Base-by-base conservation (phyloP, 1,140 invertebrate genomes). In the Colletes latitarsis region DNA sequence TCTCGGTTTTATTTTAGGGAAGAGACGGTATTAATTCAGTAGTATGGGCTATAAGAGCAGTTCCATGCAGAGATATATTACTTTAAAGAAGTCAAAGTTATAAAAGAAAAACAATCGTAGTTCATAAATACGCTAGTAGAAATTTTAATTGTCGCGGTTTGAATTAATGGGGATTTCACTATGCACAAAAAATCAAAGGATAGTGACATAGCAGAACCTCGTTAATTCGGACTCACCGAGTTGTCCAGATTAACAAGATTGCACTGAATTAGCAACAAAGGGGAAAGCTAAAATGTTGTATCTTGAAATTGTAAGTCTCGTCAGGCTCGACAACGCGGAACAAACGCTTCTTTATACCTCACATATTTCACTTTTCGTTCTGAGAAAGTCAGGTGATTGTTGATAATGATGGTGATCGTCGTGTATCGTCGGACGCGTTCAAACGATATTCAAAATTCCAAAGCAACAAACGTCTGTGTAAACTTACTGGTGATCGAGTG, bases 401-500 rank as follows among this genome's bases (percentile, higher is more conserved):
- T 8, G 55, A 19, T 9, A n/a, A 55, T 6, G 53, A 52, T 52
- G 15, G 17, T 21, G 6, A 58, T 8, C 0, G 30, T 5, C 30
- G 30, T 63, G 60, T 63, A 30, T 63, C 30, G 30, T 63, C 30
- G 60, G 2, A 17, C 30, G 39, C 21, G 58, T 3, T 3, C 5
- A 5, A 46, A 71, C 6, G 17, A 55, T 41, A 6, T 15, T 68
- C 15, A 30, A 60, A 14, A 49, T 62, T 60, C 21, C 12, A 46
- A 57, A 10, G 21, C 19, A 39, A 41, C 39, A 70, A 19, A 52
- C 21, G 17, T 69, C 58, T 30, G 75, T 81, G 74, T 77, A 82
- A 89, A 89, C 81, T 85, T 89, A 89, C 71, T 83, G 88, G 87
- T 83, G 81, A 86, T 87, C 87, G 78, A 87, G 81, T 71, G 74